phyloP scores from a whole-genome alignment of 2,797 vertebrate species.

The Euthynnus affinis region DNA sequence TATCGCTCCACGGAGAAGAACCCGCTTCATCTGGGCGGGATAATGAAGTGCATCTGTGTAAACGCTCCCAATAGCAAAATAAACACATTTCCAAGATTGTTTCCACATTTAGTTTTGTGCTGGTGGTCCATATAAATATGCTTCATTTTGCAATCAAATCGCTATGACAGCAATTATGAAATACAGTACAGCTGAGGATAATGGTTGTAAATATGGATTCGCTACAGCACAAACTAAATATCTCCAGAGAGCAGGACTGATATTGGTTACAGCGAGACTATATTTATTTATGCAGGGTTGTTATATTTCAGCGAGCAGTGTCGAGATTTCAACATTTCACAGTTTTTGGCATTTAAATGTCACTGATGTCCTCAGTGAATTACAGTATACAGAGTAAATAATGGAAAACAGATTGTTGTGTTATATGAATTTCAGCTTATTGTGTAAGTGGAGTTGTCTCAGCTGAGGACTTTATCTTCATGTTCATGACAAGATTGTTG shows the following conservation, averaged over 20 bases:
- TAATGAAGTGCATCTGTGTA: conserved; percentile 27
- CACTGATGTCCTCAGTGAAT: conserved; percentile 6
- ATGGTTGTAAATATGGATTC: conserved; percentile 38
- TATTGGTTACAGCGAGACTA: not conserved
- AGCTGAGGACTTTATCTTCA: not conserved
- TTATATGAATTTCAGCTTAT: not conserved
- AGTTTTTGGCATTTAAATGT: conserved; percentile 32
- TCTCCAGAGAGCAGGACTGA: conserved; percentile 20
- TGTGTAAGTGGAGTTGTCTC: not conserved
- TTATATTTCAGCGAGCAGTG: not conserved
- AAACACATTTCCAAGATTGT: conserved; percentile 33
- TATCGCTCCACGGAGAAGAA: not conserved
- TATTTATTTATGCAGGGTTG: conserved; percentile 24
- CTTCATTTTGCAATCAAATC: conserved; percentile 18
- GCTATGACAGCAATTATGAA: conserved; percentile 41
- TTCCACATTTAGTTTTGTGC: conserved; percentile 25
- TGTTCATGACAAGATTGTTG: not conserved
- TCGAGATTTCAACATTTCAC: not conserved
- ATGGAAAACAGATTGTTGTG: not conserved
- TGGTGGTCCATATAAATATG: conserved; percentile 28
- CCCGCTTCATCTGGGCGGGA: conserved; percentile 2
- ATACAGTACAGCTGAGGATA: conserved; percentile 17
- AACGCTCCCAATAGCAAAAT: conserved; percentile 21
- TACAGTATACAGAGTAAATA: not conserved
- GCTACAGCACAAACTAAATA: conserved; percentile 2